Evolutionary conservation across 2,888 invertebrate species (phyloP).

Genomic region (Cephus spinipes): DNA sequence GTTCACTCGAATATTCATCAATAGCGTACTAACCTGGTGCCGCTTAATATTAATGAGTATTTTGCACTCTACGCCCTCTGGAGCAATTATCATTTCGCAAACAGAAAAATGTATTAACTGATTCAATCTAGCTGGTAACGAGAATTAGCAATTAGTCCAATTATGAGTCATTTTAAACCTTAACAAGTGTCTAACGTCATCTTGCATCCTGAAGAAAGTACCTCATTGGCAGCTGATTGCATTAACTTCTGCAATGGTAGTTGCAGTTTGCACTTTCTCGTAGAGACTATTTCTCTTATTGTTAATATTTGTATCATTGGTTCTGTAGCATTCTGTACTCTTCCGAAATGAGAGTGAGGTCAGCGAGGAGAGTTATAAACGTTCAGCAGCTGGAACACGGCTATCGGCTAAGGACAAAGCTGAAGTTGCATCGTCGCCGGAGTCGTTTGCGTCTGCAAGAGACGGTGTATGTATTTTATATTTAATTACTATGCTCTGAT

Average conservation of each 20-base stretch:
- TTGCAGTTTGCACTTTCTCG: not conserved
- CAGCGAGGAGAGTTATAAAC: conserved; percentile 68
- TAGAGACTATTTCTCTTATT: not conserved
- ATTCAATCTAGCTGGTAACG: conserved; percentile 49
- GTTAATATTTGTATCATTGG: conserved; percentile 1
- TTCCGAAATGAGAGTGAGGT: conserved; percentile 83
- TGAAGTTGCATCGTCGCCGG: conserved; percentile 83
- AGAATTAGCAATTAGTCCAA: conserved; percentile 45
- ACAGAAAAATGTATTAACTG: conserved; percentile 38
- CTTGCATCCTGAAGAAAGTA: not conserved
- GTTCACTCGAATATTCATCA: not conserved
- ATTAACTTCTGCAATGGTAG: not conserved
- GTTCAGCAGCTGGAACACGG: conserved; percentile 66
- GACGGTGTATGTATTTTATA: conserved; percentile 75
- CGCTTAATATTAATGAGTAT: not conserved
- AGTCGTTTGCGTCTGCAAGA: conserved; percentile 96
- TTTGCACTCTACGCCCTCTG: conserved; percentile 6
- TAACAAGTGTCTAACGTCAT: not conserved
- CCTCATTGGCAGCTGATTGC: not conserved
- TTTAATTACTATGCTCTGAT: conserved; percentile 4
- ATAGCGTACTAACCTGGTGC: not conserved
- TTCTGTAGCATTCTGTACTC: conserved; percentile 81
- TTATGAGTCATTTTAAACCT: conserved; percentile 40
- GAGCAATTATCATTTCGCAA: conserved; percentile 37
- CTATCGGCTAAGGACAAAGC: conserved; percentile 64